Evolutionary conservation across 2,797 vertebrate species (phyloP).

Genomic region (Pagetopsis macropterus): DNA sequence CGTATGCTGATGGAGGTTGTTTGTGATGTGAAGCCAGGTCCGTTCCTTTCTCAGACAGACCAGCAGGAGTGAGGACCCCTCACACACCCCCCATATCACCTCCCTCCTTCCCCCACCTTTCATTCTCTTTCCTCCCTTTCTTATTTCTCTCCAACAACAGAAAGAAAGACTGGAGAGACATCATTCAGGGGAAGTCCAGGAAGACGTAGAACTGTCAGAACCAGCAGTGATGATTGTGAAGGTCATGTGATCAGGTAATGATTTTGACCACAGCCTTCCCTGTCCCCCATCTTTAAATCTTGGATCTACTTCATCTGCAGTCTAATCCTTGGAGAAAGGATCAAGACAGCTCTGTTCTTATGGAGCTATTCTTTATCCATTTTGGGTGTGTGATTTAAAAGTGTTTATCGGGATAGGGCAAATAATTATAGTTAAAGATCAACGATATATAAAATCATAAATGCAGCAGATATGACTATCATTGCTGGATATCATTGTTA

Average conservation of each 20-base stretch:
- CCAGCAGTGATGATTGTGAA: conserved; percentile 12
- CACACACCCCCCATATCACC: conserved; percentile 32
- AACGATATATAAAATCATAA: not conserved
- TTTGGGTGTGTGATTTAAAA: too few relatives aligned
- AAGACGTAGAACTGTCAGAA: conserved; percentile 4
- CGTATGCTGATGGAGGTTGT: conserved; percentile 51
- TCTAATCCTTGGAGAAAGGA: conserved; percentile 5
- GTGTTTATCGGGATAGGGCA: too few relatives aligned
- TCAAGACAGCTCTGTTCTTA: conserved; percentile 11
- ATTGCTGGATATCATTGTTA: not conserved
- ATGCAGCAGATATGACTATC: not conserved
- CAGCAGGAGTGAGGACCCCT: conserved; percentile 44
- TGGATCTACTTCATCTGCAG: not conserved
- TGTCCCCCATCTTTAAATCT: conserved; percentile 12
- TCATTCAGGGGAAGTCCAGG: conserved; percentile 38
- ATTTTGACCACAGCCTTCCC: conserved; percentile 2
- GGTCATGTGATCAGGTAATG: conserved; percentile 25
- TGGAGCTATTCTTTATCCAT: too few relatives aligned
- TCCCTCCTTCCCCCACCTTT: conserved; percentile 1
- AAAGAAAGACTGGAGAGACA: conserved; percentile 43
- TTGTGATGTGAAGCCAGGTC: conserved; percentile 71
- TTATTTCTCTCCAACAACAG: conserved; percentile 24
- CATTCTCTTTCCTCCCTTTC: conserved; percentile 24
- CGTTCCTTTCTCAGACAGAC: conserved; percentile 65
- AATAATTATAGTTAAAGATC: not conserved